Percentiles rank a stretch among this genome's conserved stretches.
phyloP scores from a whole-genome alignment of 2,113 vertebrate genomes.

The Falcunculus frontatus region DNA sequence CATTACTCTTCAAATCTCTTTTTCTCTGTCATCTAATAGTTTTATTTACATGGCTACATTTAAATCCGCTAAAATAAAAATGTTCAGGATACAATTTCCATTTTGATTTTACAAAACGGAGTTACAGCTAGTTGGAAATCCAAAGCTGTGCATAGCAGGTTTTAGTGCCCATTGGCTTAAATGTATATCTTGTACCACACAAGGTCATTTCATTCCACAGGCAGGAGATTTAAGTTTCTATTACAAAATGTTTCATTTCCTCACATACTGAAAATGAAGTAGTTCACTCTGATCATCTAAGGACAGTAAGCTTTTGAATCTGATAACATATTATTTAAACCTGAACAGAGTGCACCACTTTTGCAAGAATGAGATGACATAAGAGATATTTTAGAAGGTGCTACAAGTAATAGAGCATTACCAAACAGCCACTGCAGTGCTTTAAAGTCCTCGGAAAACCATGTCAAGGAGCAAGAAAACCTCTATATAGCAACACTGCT shows the following conservation, averaged over 20 bases:
- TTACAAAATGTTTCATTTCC: conserved; percentile 43
- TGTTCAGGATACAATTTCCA: not conserved
- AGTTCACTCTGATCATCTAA: conserved; percentile 9
- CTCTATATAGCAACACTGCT: not conserved
- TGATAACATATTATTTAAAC: conserved; percentile 42
- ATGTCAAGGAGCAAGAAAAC: not conserved
- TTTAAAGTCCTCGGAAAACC: not conserved
- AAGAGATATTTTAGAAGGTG: conserved; percentile 1
- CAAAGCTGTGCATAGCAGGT: not conserved
- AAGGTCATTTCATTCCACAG: conserved; percentile 44
- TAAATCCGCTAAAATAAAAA: not conserved
- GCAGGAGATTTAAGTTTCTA: conserved; percentile 40
- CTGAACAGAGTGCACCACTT: not conserved
- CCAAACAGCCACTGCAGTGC: not conserved
- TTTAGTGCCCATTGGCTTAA: conserved; percentile 44
- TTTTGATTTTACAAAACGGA: conserved; percentile 1
- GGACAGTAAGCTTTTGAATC: conserved; percentile 24
- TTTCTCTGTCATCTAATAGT: not conserved
- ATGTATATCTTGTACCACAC: conserved; percentile 20
- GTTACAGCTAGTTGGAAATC: not conserved
- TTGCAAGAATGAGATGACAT: not conserved
- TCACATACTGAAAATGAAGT: conserved; percentile 33
- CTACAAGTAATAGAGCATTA: conserved; percentile 18
- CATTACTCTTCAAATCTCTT: not conserved
- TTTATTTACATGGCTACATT: conserved; percentile 1